Evolutionary conservation across 1,140 invertebrate genomes (phyloP).

Genomic region (Cherax destructor): DNA sequence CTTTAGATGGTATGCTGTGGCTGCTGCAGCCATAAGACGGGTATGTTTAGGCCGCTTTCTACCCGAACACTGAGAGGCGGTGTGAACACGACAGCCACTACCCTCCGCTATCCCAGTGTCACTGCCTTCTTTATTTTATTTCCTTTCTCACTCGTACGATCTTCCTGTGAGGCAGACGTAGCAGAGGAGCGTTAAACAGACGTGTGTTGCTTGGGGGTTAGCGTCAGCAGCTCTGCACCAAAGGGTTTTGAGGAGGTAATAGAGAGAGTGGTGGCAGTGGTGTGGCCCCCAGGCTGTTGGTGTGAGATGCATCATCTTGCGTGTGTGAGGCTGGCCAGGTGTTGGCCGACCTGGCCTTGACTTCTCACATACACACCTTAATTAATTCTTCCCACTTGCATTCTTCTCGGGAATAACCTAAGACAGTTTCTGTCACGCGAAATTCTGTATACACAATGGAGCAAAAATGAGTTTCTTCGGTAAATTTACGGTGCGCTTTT

Average conservation of each 20-base stretch:
- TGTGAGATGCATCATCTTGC: neutral
- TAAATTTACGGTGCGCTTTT: too few relatives aligned
- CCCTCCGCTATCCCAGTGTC: neutral
- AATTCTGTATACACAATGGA: too few relatives aligned
- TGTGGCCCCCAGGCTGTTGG: neutral
- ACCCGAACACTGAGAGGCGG: too few relatives aligned
- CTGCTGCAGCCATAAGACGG: neutral
- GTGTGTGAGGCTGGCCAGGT: neutral
- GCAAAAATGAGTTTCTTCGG: too few relatives aligned
- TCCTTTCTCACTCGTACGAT: neutral
- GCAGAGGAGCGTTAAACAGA: neutral
- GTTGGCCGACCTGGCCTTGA: neutral
- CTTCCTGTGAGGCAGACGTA: neutral
- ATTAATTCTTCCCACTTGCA: neutral
- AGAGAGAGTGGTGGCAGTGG: neutral
- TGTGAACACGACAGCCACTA: too few relatives aligned
- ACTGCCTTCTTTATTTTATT: neutral
- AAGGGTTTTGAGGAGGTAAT: neutral
- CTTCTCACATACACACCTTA: neutral
- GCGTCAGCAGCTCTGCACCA: neutral
- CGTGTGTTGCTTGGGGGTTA: neutral
- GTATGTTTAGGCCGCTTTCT: too few relatives aligned
- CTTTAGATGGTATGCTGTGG: neutral
- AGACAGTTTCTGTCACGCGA: too few relatives aligned
- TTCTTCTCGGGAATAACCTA: neutral